Conservation (phyloP, 2,113 vertebrate species). For the Panthera uncia region DNA sequence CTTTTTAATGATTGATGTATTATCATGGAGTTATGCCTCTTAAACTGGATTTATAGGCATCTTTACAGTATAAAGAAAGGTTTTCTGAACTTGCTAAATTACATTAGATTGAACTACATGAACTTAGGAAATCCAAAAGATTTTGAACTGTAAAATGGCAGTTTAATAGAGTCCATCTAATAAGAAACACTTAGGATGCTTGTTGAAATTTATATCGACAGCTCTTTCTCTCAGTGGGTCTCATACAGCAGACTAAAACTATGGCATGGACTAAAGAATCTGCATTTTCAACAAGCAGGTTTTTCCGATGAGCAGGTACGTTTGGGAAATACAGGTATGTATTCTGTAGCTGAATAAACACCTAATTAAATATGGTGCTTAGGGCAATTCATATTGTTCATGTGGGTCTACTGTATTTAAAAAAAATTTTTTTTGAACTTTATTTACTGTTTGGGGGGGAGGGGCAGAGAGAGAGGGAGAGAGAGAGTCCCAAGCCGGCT, state of each 20-base stretch:
- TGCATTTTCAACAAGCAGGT: not conserved
- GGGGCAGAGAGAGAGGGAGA: too few relatives aligned
- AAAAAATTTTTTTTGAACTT: too few relatives aligned
- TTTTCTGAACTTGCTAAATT: not conserved
- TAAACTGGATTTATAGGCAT: constrained; percentile 33
- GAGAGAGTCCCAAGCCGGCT: too few relatives aligned
- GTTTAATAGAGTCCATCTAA: not conserved
- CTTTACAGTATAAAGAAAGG: not conserved
- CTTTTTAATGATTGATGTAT: constrained; percentile 30
- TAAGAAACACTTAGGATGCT: not conserved
- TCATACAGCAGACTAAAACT: not conserved
- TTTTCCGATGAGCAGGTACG: not conserved
- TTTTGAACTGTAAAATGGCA: not conserved
- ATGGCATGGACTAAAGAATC: not conserved
- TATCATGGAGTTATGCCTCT: not conserved
- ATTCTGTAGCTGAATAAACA: not conserved
- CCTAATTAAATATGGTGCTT: not conserved
- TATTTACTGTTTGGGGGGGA: too few relatives aligned
- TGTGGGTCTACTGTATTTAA: not conserved
- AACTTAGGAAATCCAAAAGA: not conserved
- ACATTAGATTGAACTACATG: not conserved
- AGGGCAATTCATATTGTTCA: not conserved
- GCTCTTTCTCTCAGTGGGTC: not conserved
- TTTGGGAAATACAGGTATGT: not conserved
- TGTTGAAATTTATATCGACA: not conserved